Evolutionary conservation across 2,797 vertebrate species (phyloP).

Genomic region (Rhadinocentrus ornatus): DNA sequence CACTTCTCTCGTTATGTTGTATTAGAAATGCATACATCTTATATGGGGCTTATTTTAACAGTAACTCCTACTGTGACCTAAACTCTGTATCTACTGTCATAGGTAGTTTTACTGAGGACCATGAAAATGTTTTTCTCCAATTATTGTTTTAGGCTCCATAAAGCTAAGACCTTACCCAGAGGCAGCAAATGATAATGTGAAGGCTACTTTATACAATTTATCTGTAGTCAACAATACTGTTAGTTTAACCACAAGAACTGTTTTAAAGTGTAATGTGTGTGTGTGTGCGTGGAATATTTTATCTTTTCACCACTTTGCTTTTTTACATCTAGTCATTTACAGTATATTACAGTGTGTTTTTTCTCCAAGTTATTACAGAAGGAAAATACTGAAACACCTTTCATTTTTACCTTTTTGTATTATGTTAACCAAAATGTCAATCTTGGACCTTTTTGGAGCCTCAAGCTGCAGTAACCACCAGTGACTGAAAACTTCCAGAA

Average conservation of each 20-base stretch:
- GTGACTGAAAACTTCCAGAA: neutral
- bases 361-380: neutral
- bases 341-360: neutral
- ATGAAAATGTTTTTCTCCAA: neutral
- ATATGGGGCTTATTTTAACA: conserved; percentile 1
- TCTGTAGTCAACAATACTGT: conserved; percentile 8
- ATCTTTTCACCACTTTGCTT: no score
- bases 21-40: neutral
- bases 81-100: neutral
- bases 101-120: neutral
- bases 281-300: no score
- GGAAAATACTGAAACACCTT: neutral
- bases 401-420: neutral
- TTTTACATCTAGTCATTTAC: neutral
- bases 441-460: neutral
- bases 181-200: neutral
- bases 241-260: no score
- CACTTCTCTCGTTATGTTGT: conserved; percentile 20
- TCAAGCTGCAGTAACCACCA: neutral
- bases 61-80: neutral
- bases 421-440: neutral
- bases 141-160: conserved; percentile 13
- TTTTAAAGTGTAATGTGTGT: no score
- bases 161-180: neutral
- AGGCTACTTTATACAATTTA: conserved; percentile 30